phyloP scores from a whole-genome alignment of 2,797 vertebrate genomes.

The Pipistrellus nathusii region DNA sequence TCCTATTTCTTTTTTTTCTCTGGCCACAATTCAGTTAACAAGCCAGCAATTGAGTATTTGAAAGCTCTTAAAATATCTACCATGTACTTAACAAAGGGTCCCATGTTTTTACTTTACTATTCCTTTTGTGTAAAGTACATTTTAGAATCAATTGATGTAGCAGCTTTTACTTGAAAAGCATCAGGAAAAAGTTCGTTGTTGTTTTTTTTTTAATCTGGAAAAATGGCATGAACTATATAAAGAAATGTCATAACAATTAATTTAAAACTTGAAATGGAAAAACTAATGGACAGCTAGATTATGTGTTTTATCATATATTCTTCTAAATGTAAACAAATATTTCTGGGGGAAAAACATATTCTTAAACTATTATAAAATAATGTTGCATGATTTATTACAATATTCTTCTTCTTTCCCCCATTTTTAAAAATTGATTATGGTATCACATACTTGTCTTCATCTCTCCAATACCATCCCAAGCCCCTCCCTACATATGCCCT shows the following conservation, averaged over 20 bases:
- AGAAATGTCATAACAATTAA: conserved; percentile 49
- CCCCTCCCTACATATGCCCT: too few species aligned
- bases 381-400: background rate
- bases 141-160: conserved; percentile 83
- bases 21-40: conserved; percentile 81
- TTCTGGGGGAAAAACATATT: background rate
- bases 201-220: conserved; percentile 51
- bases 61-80: conserved; percentile 84
- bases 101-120: conserved; percentile 82
- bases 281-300: background rate
- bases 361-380: background rate
- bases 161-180: conserved; percentile 78
- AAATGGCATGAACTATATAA: conserved; percentile 50
- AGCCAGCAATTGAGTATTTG: conserved; percentile 76
- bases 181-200: conserved; percentile 49
- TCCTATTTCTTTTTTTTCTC: conserved; percentile 51
- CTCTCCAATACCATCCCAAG: too few species aligned
- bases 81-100: conserved; percentile 72
- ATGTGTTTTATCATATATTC: background rate
- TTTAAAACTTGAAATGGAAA: background rate
- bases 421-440: too few species aligned
- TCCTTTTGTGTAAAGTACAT: conserved; percentile 80
- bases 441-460: too few species aligned
- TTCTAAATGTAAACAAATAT: background rate
- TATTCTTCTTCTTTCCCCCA: background rate